Evolutionary conservation across 2,113 vertebrate genomes (phyloP), one percentile per base, ranked within the genome.

Genomic region (Gulo gulo): DNA sequence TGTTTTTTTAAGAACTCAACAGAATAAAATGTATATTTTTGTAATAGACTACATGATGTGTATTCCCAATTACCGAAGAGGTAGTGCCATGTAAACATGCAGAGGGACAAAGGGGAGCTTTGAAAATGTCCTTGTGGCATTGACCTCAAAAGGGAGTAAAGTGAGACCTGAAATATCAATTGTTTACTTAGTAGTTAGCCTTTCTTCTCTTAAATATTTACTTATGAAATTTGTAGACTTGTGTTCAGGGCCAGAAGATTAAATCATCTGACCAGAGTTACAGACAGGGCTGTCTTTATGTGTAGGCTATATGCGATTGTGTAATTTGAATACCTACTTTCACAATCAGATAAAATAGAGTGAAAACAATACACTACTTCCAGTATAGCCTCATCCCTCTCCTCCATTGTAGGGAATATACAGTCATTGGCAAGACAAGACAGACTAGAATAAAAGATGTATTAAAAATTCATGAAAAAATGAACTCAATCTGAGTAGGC

Each of bases 191-290:
- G 52, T 42, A 80, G 31, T 94, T 95, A 95, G 50, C 18, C 57
- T 93, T 95, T 88, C n/a, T 36, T 88, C 23, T 78, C 65, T 84
- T 88, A 88, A 95, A 97, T 92, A 91, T 96, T 98, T 98, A 69
- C 39, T 91, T 76, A 42, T 88, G 81, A 42, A 94, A 69, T 88
- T 96, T 92, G 55, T 83, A 61, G 59, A 82, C 61, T 61, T 94
- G 31, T 79, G 59, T 26, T 80, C 15, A 61, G 63, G 76, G 24
- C 21, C 39, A 92, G 80, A 67, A 92, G 47, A 87, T 82, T 87
- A 87, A 87, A 74, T 55, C 74, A 84, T 94, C 24, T 67, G 88
- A 71, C 61, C 87, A 89, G 63, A 89, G 52, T 86, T 79, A 92
- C 16, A 90, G 39, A 7, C 52, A 61, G 34, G 16, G 20, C 23